Base-by-base conservation (phyloP, 2,888 invertebrate species). In the Tenthredo notha region DNA sequence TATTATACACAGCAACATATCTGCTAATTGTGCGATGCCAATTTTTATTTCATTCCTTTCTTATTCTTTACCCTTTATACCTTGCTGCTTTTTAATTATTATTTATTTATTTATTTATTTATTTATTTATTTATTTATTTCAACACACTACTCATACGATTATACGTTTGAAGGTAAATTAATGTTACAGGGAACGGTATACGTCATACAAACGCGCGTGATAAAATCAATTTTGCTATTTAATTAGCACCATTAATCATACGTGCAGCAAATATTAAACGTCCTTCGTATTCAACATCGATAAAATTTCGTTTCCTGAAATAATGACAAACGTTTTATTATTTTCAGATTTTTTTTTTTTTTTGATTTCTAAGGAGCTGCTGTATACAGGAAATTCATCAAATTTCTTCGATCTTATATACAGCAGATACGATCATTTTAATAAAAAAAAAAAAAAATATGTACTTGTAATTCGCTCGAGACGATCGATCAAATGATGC, bases 401-500 rank as follows among this genome's bases (percentile, higher is more conserved):
- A 54, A n/a, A 54, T 54, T 54, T 54, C 7, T 54, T 1, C n/a
- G 7, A 7, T 1, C n/a, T n/a, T 54, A 7, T 37, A 37, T 37
- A 37, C 7, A 33, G 33, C 29, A 33, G 54, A 54, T 54, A n/a
- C 12, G 61, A 61, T 61, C 9, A 9, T 6, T 25, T 12, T 2
- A 25, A 12, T 61, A 25, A 61, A 61, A 33, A 58, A 61, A 25
- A 25, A 61, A 61, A 33, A 58, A 61, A 25, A 47, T 47, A 47
- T 47, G 47, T 61, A 25, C 61, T 61, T 61, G 61, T 61, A 61
- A 61, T 61, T 61, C 67, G 29, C 29, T n/a, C 15, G 50, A 54
- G 29, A 47, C 47, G 18, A 50, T 77, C 50, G 50, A 50, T 50
- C 77, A 77, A 54, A 77, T 50, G 29, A 50, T 29, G 54, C 25